A percentile compares a stretch with the other conserved stretches of the same genome.
phyloP scores from a whole-genome alignment of 1,140 invertebrate genomes.

The Helicoverpa zea region DNA sequence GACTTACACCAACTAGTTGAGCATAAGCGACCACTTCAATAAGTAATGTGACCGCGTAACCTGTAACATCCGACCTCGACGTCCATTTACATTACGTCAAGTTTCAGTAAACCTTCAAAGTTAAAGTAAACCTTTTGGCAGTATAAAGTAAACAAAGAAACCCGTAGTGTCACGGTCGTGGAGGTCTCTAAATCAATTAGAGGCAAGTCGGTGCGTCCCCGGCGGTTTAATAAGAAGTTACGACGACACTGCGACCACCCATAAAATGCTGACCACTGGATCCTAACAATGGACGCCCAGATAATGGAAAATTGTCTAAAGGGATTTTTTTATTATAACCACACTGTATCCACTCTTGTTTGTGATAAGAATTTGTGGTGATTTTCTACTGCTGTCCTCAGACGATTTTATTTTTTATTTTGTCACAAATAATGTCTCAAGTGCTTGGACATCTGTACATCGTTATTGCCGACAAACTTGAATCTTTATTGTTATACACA shows the following conservation, averaged over 20 bases:
- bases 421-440: conserved; percentile 2
- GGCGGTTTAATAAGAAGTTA: conserved; percentile 82
- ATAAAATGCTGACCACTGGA: conserved; percentile 78
- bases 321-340: conserved; percentile 79
- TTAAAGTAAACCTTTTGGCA: conserved; percentile 51
- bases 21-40: background rate
- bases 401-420: conserved; percentile 35
- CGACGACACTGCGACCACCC: conserved; percentile 67
- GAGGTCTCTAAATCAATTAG: conserved; percentile 80
- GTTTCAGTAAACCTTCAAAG: conserved; percentile 47
- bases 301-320: conserved; percentile 83
- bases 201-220: conserved; percentile 71
- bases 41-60: conserved; percentile 14
- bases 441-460: conserved; percentile 17
- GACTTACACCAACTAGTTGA: background rate
- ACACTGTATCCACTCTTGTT: conserved; percentile 68
- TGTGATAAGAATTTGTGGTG: conserved; percentile 71
- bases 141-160: conserved; percentile 64
- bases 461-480: background rate
- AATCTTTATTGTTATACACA: conserved; percentile 7
- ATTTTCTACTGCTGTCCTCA: conserved; percentile 67
- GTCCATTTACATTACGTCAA: conserved; percentile 48
- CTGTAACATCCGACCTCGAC: conserved; percentile 6
- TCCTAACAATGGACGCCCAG: conserved; percentile 72
- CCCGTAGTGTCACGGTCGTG: conserved; percentile 53